phyloP scores from a whole-genome alignment of 2,113 vertebrate genomes.

The Nycticebus coucang region DNA sequence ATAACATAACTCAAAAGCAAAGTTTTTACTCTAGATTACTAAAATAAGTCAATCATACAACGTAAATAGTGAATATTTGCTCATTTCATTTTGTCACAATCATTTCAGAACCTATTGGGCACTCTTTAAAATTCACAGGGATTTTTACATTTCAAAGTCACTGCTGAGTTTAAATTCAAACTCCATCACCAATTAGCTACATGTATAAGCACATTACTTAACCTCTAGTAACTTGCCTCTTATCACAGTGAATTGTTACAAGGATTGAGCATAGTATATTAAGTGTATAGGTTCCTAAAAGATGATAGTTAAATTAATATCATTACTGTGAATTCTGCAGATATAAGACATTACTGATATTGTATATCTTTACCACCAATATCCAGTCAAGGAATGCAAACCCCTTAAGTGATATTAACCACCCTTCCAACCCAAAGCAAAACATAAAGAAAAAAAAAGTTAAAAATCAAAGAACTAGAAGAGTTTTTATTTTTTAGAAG shows the following conservation, averaged over 20 bases:
- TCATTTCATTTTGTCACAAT: not conserved
- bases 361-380: slow-evolving; percentile 40
- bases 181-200: not conserved
- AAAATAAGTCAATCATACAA: slow-evolving; percentile 37
- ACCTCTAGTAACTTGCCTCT: slow-evolving; percentile 33
- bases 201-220: slow-evolving; percentile 32
- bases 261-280: not conserved
- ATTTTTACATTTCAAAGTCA: slow-evolving; percentile 15
- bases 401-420: slow-evolving; percentile 26
- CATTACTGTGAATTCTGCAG: not conserved
- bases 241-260: not conserved
- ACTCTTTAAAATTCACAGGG: not conserved
- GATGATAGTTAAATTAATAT: not conserved
- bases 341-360: slow-evolving; percentile 1
- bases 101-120: not conserved
- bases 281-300: not conserved
- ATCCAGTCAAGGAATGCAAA: slow-evolving; percentile 27
- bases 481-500: not conserved
- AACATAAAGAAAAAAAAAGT: not conserved
- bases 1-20: slow-evolving; percentile 43
- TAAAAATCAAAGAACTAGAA: slow-evolving; percentile 2
- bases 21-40: slow-evolving; percentile 10
- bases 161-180: slow-evolving; percentile 16
- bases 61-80: not conserved
- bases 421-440: slow-evolving; percentile 16